Evolutionary conservation across 2,888 invertebrate genomes (phyloP).

Genomic region (Chalcis sispes): DNA sequence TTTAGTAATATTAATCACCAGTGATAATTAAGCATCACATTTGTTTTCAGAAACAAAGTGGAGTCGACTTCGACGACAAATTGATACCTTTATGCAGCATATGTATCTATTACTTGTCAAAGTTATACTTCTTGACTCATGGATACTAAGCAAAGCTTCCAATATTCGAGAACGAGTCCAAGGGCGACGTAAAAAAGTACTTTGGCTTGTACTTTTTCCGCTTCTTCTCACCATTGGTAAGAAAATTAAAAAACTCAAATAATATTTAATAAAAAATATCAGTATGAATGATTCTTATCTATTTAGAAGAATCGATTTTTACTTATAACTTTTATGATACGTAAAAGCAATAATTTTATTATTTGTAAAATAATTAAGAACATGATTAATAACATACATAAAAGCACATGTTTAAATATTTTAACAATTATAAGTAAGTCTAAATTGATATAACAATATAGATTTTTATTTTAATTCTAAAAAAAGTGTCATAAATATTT

Average conservation of each 20-base stretch:
- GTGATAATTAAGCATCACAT: neutral
- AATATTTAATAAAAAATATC: neutral
- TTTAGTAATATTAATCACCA: neutral
- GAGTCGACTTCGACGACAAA: slow-evolving; percentile 62
- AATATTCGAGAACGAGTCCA: slow-evolving; percentile 62
- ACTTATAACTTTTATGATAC: too few species aligned
- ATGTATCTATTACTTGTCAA: slow-evolving; percentile 69
- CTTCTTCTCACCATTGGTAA: slow-evolving; percentile 80
- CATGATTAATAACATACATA: too few species aligned
- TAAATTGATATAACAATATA: too few species aligned
- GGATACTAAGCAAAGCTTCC: slow-evolving; percentile 69
- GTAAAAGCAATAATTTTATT: too few species aligned
- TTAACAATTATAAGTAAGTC: too few species aligned
- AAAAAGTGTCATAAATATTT: too few species aligned
- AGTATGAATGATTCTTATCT: too few species aligned
- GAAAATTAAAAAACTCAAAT: slow-evolving; percentile 62
- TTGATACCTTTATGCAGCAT: slow-evolving; percentile 64
- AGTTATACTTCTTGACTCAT: slow-evolving; percentile 69
- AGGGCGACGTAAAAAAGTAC: slow-evolving; percentile 64
- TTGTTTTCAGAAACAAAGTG: slow-evolving; percentile 67
- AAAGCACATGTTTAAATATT: too few species aligned
- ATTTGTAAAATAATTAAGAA: too few species aligned
- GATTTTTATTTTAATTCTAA: too few species aligned
- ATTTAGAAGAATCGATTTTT: too few species aligned
- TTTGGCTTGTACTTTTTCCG: slow-evolving; percentile 77